These are phyloP conservation scores for Pseudomyrmex sp. DNA, from an alignment of 1,140 invertebrate species.

Conservation along the genomic window DNA sequence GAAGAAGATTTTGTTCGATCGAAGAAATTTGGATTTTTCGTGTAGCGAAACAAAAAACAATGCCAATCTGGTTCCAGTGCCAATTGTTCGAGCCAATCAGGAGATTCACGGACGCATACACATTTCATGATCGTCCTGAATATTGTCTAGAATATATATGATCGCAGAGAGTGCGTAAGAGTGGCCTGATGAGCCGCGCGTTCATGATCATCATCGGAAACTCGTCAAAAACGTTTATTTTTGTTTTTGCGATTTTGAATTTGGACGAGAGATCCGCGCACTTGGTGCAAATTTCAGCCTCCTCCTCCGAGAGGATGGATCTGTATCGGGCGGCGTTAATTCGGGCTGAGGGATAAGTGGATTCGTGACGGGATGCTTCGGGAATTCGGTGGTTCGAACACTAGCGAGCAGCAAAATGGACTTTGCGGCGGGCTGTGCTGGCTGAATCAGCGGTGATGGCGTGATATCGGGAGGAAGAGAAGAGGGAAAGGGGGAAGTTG, in stretches of 20 bases:
- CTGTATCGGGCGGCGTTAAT: conserved; percentile 48
- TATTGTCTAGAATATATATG: neutral
- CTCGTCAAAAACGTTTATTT: conserved; percentile 4
- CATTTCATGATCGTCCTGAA: conserved; percentile 5
- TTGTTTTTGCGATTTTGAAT: conserved; percentile 44
- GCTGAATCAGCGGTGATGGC: conserved; percentile 83
- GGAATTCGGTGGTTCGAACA: conserved; percentile 75
- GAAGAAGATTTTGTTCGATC: neutral
- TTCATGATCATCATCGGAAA: neutral
- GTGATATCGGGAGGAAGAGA: conserved; percentile 73
- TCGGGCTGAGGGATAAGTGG: conserved; percentile 59
- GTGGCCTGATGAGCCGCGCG: conserved; percentile 37
- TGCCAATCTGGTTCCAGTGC: neutral
- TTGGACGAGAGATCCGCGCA: conserved; percentile 23
- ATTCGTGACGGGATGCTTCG: conserved; percentile 58
- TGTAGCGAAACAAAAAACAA: neutral
- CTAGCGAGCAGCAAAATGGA: conserved; percentile 83
- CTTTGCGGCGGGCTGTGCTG: conserved; percentile 83
- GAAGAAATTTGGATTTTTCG: neutral
- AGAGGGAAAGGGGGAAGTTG: conserved; percentile 52
- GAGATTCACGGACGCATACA: neutral
- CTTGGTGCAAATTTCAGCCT: conserved; percentile 51
- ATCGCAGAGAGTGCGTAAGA: neutral
- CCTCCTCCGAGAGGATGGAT: conserved; percentile 28
- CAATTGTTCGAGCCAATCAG: conserved; percentile 26